phyloP scores from a whole-genome alignment of 1,140 invertebrate species.

The Eupeodes corollae region DNA sequence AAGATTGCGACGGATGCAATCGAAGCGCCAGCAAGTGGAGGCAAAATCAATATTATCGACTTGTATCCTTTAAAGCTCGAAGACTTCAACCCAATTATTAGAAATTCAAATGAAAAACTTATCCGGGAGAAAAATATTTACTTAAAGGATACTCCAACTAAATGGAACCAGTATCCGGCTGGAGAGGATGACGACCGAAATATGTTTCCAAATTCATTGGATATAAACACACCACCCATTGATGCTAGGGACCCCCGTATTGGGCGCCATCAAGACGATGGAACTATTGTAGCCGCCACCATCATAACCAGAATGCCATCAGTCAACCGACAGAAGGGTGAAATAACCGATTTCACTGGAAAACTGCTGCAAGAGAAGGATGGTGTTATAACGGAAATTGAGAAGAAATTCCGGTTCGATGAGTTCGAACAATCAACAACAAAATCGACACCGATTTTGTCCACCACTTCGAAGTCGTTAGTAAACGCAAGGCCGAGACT shows the following conservation, averaged over 20 bases:
- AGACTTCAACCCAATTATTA: constrained; percentile 25
- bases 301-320: constrained; percentile 1
- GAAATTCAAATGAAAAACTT: constrained; percentile 18
- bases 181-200: constrained; percentile 23
- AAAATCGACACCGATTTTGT: not conserved
- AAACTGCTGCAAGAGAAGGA: constrained; percentile 31
- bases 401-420: constrained; percentile 30
- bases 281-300: constrained; percentile 1
- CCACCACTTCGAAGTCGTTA: constrained; percentile 1
- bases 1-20: not conserved
- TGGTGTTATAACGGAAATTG: constrained; percentile 32
- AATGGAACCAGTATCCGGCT: constrained; percentile 8
- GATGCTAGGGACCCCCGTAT: not conserved
- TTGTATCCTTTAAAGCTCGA: constrained; percentile 31
- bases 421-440: constrained; percentile 9
- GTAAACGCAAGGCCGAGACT: too few relatives aligned
- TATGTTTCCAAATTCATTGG: constrained; percentile 32
- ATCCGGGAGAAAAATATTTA: constrained; percentile 20
- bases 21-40: not conserved
- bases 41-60: constrained; percentile 30
- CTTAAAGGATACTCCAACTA: not conserved
- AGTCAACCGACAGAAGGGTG: not conserved
- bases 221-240: constrained; percentile 6
- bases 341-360: constrained; percentile 23
- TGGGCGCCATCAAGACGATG: not conserved